Conservation (phyloP, 2,113 vertebrate species). For the Thalassoma bifasciatum region DNA sequence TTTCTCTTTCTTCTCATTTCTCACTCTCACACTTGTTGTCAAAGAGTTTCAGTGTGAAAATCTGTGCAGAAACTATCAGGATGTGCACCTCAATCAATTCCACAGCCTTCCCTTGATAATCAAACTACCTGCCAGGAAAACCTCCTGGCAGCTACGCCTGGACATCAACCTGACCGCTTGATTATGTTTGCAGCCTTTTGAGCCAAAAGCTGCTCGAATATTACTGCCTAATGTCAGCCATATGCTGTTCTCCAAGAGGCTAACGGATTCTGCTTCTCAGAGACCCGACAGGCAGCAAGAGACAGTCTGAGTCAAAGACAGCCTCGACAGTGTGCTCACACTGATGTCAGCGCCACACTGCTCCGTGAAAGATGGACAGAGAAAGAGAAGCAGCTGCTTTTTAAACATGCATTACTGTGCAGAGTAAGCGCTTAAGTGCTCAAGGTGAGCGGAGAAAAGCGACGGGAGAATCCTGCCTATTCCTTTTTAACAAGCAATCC, state of each 20-base stretch:
- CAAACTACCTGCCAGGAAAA: constrained; percentile 69
- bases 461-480: background rate
- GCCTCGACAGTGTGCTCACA: constrained; percentile 30
- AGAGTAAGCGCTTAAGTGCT: constrained; percentile 21
- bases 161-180: constrained; percentile 73
- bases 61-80: background rate
- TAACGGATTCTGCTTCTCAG: constrained; percentile 51
- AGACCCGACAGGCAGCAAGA: constrained; percentile 54
- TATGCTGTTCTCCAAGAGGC: constrained; percentile 64
- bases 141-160: constrained; percentile 63
- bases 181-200: constrained; percentile 66
- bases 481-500: background rate
- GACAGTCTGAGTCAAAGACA: constrained; percentile 31
- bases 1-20: constrained; percentile 3
- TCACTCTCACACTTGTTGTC: constrained; percentile 8
- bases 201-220: constrained; percentile 62
- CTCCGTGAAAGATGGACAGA: constrained; percentile 26
- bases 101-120: constrained; percentile 61
- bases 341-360: constrained; percentile 30
- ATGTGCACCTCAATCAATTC: constrained; percentile 66
- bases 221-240: constrained; percentile 69
- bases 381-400: constrained; percentile 42
- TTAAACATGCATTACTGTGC: constrained; percentile 16
- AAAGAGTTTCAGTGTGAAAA: constrained; percentile 6
- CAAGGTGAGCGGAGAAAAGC: constrained; percentile 29